phyloP scores from a whole-genome alignment of 2,113 vertebrate species.

The Gadus chalcogrammus region DNA sequence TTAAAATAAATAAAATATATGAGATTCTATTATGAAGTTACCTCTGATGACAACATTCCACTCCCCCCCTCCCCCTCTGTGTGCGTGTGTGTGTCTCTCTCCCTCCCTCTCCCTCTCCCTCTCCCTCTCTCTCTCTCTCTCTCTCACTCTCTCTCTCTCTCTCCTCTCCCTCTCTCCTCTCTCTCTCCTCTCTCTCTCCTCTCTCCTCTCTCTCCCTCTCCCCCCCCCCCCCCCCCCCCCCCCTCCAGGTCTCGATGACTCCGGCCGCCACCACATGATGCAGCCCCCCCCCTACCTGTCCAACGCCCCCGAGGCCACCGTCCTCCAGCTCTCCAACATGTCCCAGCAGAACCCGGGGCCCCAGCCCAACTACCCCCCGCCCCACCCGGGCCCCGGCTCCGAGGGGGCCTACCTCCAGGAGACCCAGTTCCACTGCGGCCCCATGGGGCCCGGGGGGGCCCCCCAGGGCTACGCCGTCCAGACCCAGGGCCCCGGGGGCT shows the following conservation, averaged over 20 bases:
- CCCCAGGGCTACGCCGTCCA: constrained; percentile 84
- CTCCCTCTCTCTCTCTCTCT: too few relatives aligned
- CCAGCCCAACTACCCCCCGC: constrained; percentile 73
- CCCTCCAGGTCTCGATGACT: constrained; percentile 76
- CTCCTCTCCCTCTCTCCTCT: too few relatives aligned
- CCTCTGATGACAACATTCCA: too few relatives aligned
- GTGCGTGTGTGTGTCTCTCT: neutral
- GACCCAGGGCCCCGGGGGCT: constrained; percentile 76
- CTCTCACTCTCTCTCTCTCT: too few relatives aligned
- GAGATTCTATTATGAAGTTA: too few relatives aligned
- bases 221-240: neutral
- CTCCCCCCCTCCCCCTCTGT: too few relatives aligned
- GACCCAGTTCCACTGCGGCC: constrained; percentile 75
- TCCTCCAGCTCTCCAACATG: constrained; percentile 66
- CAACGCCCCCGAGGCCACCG: constrained; percentile 50
- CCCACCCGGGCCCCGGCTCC: constrained; percentile 67
- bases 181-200: too few relatives aligned
- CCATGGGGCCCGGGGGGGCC: constrained; percentile 64
- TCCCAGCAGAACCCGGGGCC: constrained; percentile 50
- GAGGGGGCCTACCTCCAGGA: constrained; percentile 77
- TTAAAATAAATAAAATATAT: too few relatives aligned
- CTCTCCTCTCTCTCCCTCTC: neutral
- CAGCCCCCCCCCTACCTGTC: constrained; percentile 83
- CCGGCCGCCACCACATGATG: constrained; percentile 79
- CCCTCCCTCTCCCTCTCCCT: constrained; percentile 7